These are phyloP conservation scores for Excalfactoria chinensis DNA, from an alignment of 2,113 vertebrate genomes.

Conservation along the genomic window DNA sequence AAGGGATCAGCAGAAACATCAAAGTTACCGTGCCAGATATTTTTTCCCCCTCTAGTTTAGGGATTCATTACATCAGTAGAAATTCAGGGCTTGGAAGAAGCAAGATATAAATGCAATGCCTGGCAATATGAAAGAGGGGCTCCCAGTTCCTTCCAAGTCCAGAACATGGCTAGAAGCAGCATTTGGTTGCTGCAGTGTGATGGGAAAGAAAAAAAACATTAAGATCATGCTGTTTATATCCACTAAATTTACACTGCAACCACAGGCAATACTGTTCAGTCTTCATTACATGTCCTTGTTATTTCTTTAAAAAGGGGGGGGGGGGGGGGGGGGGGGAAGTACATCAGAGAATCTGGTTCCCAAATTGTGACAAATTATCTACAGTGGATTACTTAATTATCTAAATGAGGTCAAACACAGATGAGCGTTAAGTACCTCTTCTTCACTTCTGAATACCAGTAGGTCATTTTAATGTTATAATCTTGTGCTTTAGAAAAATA, in stretches of 20 bases:
- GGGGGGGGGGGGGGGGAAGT: no score
- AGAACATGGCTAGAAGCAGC: no score
- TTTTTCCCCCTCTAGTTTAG: no score
- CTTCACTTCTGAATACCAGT: not conserved
- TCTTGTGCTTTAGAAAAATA: not conserved
- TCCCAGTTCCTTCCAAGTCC: no score
- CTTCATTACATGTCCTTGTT: not conserved
- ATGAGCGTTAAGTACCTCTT: not conserved
- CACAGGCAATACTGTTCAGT: not conserved
- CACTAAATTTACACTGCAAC: not conserved
- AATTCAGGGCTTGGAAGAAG: no score
- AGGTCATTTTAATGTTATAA: not conserved
- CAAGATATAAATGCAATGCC: no score
- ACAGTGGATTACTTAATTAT: not conserved
- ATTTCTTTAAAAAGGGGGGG: not conserved
- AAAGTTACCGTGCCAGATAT: no score
- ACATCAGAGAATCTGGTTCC: not conserved
- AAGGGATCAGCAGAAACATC: no score
- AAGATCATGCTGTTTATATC: not conserved
- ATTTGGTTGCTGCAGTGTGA: no score
- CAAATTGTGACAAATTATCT: not conserved
- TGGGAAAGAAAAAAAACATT: not conserved
- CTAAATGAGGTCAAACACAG: not conserved
- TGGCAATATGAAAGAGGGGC: no score
- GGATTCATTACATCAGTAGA: no score